phyloP scores from a whole-genome alignment of 1,140 invertebrate genomes.

The Aphidius gifuensis region DNA sequence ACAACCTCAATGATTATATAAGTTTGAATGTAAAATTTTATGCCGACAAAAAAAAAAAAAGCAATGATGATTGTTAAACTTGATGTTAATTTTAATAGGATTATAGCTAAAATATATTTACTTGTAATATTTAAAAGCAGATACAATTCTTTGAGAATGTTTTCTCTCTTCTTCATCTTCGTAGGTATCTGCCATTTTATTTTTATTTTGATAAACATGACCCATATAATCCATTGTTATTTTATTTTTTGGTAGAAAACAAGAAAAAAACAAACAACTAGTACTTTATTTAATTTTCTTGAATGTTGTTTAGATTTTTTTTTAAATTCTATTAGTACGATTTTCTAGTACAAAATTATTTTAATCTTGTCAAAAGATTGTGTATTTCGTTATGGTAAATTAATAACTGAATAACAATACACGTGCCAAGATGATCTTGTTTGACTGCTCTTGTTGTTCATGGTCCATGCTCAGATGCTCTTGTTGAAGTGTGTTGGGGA shows the following conservation, averaged over 20 bases:
- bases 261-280: not conserved
- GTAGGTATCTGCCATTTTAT: slow-evolving; percentile 42
- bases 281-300: too few relatives aligned
- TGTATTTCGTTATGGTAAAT: too few relatives aligned
- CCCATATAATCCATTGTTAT: slow-evolving; percentile 37
- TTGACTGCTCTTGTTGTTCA: too few relatives aligned
- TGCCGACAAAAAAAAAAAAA: slow-evolving; percentile 5
- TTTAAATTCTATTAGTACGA: too few relatives aligned
- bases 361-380: too few relatives aligned
- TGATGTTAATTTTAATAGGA: too few relatives aligned
- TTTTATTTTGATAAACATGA: slow-evolving; percentile 35
- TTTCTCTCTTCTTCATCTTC: slow-evolving; percentile 69
- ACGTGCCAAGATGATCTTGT: too few relatives aligned
- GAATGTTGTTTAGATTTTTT: too few relatives aligned
- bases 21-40: not conserved
- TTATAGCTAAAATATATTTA: slow-evolving; percentile 47
- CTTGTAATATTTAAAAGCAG: slow-evolving; percentile 80
- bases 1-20: not conserved
- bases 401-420: too few relatives aligned
- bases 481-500: too few relatives aligned
- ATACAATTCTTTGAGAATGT: slow-evolving; percentile 75
- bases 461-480: too few relatives aligned
- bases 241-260: slow-evolving; percentile 9
- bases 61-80: not conserved
- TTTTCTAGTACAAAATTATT: too few relatives aligned